Evolutionary conservation across 2,797 vertebrate species (phyloP).

Genomic region (Anableps anableps): DNA sequence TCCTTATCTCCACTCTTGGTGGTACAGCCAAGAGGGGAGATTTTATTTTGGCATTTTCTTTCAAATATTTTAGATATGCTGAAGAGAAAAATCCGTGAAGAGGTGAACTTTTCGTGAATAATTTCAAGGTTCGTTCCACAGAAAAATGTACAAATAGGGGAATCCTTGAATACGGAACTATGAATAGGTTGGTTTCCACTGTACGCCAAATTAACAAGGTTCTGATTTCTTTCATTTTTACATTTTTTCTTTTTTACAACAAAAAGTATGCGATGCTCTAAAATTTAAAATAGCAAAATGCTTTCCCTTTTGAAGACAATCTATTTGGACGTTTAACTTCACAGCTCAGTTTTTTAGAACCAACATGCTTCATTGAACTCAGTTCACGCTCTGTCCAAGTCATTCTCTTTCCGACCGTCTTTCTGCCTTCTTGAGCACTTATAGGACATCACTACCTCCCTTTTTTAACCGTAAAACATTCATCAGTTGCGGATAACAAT

Average conservation of each 20-base stretch:
- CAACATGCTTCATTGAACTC: constrained; percentile 36
- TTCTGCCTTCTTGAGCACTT: neutral
- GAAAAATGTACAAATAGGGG: neutral
- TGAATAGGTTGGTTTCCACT: neutral
- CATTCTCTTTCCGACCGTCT: constrained; percentile 19
- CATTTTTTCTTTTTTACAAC: neutral
- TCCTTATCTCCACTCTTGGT: too few species aligned
- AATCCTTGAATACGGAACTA: neutral
- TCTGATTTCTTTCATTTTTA: neutral
- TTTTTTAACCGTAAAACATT: constrained; percentile 18
- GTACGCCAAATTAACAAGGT: neutral
- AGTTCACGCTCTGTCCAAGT: constrained; percentile 39
- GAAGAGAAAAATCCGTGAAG: neutral
- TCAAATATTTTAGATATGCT: neutral
- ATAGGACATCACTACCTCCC: neutral
- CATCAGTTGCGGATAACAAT: constrained; percentile 59
- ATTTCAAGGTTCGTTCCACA: neutral
- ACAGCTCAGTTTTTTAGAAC: constrained; percentile 46
- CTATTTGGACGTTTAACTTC: constrained; percentile 36
- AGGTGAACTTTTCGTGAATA: neutral
- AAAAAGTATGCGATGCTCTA: neutral
- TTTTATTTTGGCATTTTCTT: neutral
- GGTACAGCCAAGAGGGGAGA: too few species aligned
- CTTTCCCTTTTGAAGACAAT: neutral
- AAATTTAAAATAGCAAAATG: neutral